These are phyloP conservation scores for Eptesicus fuscus DNA, from an alignment of 2,113 vertebrate species.

Conservation along the genomic window DNA sequence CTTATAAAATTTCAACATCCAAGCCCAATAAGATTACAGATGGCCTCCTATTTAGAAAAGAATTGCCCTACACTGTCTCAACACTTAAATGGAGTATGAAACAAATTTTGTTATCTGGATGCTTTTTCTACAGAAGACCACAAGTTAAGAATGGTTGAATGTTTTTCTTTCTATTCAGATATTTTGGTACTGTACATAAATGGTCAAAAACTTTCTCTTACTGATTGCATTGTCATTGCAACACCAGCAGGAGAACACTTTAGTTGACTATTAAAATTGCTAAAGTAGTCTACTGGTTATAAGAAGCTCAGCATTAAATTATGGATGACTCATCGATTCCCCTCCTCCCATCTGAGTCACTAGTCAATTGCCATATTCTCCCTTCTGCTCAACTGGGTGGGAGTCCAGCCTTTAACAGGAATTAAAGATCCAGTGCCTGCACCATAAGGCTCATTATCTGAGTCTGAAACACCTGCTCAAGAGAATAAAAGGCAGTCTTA, in stretches of 20 bases:
- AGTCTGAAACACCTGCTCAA: conserved; percentile 24
- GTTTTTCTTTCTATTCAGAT: not conserved
- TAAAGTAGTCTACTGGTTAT: not conserved
- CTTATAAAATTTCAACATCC: not conserved
- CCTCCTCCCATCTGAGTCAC: not conserved
- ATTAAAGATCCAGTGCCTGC: conserved; percentile 33
- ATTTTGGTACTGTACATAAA: not conserved
- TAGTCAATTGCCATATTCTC: not conserved
- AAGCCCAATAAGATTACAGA: not conserved
- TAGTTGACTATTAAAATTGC: not conserved
- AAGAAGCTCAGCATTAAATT: not conserved
- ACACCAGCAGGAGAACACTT: not conserved
- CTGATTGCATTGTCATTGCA: not conserved
- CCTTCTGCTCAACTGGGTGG: conserved; percentile 10
- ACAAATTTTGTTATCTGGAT: not conserved
- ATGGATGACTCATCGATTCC: not conserved
- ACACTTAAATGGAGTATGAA: not conserved
- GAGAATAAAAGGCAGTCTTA: conserved; percentile 21
- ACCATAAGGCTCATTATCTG: conserved; percentile 13
- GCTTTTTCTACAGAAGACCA: not conserved
- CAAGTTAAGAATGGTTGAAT: not conserved
- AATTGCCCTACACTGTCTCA: not conserved
- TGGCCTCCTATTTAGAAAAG: not conserved
- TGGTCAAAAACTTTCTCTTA: not conserved
- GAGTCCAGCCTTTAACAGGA: conserved; percentile 25